phyloP scores from a whole-genome alignment of 2,888 invertebrate genomes.

The Alsophila aescularia region DNA sequence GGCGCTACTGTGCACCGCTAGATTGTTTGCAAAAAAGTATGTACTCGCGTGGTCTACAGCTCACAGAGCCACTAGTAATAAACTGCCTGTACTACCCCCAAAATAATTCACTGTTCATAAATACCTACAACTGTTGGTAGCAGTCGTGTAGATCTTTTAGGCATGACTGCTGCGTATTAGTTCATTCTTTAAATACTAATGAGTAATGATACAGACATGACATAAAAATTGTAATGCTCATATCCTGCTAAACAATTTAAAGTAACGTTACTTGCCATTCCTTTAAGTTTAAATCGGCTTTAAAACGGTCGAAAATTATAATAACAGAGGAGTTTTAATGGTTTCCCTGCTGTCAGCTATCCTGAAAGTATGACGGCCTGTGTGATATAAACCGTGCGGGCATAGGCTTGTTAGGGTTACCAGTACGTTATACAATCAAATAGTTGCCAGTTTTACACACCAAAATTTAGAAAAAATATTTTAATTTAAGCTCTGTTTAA shows the following conservation, averaged over 20 bases:
- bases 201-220: too few relatives aligned
- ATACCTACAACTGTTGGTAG: too few relatives aligned
- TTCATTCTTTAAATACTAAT: not conserved
- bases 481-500: too few relatives aligned
- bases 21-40: too few relatives aligned
- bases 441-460: not conserved
- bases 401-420: slow-evolving; percentile 24
- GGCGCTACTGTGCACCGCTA: too few relatives aligned
- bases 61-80: too few relatives aligned
- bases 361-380: slow-evolving; percentile 48
- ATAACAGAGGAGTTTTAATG: slow-evolving; percentile 56
- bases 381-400: slow-evolving; percentile 30
- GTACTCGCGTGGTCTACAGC: too few relatives aligned
- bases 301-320: slow-evolving; percentile 53
- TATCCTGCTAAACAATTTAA: slow-evolving; percentile 11
- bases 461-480: not conserved
- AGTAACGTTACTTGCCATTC: slow-evolving; percentile 12
- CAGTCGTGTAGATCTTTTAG: too few relatives aligned
- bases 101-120: too few relatives aligned
- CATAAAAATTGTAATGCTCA: slow-evolving; percentile 1
- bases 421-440: slow-evolving; percentile 1
- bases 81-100: too few relatives aligned
- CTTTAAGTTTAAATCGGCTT: slow-evolving; percentile 47
- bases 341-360: slow-evolving; percentile 61
- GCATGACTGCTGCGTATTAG: not conserved